Evolutionary conservation across 1,140 invertebrate genomes (phyloP).

Genomic region (Nomia melanderi): DNA sequence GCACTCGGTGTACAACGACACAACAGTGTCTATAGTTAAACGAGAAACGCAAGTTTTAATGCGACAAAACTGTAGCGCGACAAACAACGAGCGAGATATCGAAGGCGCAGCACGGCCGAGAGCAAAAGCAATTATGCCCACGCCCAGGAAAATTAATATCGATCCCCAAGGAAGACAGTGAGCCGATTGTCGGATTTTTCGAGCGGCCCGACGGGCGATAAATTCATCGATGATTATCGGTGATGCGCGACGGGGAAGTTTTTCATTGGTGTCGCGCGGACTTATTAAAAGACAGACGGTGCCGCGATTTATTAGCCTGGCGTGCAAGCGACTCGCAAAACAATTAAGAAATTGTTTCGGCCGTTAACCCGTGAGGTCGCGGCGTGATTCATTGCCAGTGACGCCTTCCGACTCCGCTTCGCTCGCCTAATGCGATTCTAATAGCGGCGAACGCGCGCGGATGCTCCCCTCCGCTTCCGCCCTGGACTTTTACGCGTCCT

Average conservation of each 20-base stretch:
- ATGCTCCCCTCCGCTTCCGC: slow-evolving; percentile 44
- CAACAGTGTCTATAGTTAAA: too few species aligned
- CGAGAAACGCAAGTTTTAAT: too few species aligned
- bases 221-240: slow-evolving; percentile 12
- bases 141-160: slow-evolving; percentile 1
- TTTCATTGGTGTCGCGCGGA: not conserved
- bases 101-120: not conserved
- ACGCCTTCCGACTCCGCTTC: slow-evolving; percentile 33
- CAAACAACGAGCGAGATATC: not conserved
- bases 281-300: slow-evolving; percentile 18
- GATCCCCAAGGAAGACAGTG: too few species aligned
- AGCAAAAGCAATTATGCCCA: not conserved
- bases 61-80: too few species aligned
- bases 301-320: slow-evolving; percentile 14
- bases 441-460: slow-evolving; percentile 44
- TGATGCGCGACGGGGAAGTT: not conserved
- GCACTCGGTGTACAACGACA: too few species aligned
- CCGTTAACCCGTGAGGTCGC: slow-evolving; percentile 63
- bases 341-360: slow-evolving; percentile 70
- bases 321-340: slow-evolving; percentile 44
- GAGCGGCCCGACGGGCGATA: not conserved
- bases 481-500: slow-evolving; percentile 44
- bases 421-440: slow-evolving; percentile 67
- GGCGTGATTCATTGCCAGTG: slow-evolving; percentile 60
- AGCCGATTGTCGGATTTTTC: not conserved